These are phyloP conservation scores for Epinephelus lanceolatus DNA, from an alignment of 2,113 vertebrate genomes.

Conservation along the genomic window DNA sequence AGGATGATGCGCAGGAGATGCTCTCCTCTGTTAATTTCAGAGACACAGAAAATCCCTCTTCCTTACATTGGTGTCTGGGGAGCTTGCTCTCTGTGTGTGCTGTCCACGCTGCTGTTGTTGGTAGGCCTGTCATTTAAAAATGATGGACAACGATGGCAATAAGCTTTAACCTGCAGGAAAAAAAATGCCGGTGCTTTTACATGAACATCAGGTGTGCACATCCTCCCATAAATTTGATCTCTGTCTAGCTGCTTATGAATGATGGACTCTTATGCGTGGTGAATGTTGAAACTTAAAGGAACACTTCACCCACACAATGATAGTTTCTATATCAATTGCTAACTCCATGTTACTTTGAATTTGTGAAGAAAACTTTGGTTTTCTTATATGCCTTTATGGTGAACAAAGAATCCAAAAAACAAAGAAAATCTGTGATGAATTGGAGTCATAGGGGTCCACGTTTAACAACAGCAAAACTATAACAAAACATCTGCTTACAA, in stretches of 20 bases:
- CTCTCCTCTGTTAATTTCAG: background rate
- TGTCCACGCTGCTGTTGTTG: slow-evolving; percentile 22
- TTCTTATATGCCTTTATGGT: too few species aligned
- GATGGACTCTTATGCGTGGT: background rate
- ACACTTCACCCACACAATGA: too few species aligned
- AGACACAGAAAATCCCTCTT: background rate
- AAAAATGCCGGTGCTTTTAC: background rate
- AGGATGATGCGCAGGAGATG: background rate
- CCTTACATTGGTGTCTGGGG: background rate
- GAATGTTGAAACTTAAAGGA: background rate
- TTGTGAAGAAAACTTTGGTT: too few species aligned
- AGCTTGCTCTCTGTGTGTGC: slow-evolving; percentile 15
- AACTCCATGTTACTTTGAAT: too few species aligned
- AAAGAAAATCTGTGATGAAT: too few species aligned
- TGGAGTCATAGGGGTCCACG: too few species aligned
- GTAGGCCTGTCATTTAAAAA: slow-evolving; percentile 43
- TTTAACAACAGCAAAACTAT: too few species aligned
- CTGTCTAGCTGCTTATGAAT: background rate
- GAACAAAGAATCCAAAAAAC: too few species aligned
- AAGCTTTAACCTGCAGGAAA: background rate
- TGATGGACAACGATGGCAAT: slow-evolving; percentile 52
- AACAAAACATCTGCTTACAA: too few species aligned
- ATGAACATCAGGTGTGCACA: background rate
- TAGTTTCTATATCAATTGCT: too few species aligned
- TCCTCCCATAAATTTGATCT: background rate